Conservation (phyloP, 2,113 vertebrate genomes). For the Apaloderma vittatum region DNA sequence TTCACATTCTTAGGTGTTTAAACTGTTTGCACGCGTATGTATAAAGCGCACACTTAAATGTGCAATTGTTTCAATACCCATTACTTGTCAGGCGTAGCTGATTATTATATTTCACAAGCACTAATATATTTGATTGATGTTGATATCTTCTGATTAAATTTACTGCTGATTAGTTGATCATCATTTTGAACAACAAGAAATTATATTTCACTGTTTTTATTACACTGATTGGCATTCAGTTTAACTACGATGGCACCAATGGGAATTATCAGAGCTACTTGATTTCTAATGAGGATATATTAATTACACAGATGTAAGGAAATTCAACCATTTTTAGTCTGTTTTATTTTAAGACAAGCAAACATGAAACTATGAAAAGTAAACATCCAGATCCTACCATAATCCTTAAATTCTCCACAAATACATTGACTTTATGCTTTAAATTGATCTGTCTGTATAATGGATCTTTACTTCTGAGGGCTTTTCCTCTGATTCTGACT, state of each 20-base stretch:
- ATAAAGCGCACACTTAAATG: not conserved
- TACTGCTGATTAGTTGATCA: conserved; percentile 77
- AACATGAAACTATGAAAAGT: not conserved
- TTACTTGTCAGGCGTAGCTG: conserved; percentile 29
- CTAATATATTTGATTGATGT: conserved; percentile 70
- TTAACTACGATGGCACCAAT: conserved; percentile 60
- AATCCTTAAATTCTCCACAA: conserved; percentile 6
- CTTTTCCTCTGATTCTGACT: conserved; percentile 3
- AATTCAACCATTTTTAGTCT: conserved; percentile 61
- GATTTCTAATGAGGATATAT: conserved; percentile 75
- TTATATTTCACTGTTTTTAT: conserved; percentile 72
- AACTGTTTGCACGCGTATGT: conserved; percentile 25
- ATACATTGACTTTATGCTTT: not conserved
- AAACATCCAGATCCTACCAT: not conserved
- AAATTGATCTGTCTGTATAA: not conserved
- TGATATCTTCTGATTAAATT: conserved; percentile 77
- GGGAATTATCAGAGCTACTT: conserved; percentile 72
- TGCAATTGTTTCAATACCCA: conserved; percentile 38
- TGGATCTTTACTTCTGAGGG: not conserved
- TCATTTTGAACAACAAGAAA: conserved; percentile 77
- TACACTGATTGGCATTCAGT: conserved; percentile 59
- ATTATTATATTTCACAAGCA: conserved; percentile 61
- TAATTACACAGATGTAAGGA: conserved; percentile 65
- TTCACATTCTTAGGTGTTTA: not conserved
- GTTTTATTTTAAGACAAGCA: conserved; percentile 62